Conservation (phyloP, 2,113 vertebrate genomes). For the Candoia aspera region DNA sequence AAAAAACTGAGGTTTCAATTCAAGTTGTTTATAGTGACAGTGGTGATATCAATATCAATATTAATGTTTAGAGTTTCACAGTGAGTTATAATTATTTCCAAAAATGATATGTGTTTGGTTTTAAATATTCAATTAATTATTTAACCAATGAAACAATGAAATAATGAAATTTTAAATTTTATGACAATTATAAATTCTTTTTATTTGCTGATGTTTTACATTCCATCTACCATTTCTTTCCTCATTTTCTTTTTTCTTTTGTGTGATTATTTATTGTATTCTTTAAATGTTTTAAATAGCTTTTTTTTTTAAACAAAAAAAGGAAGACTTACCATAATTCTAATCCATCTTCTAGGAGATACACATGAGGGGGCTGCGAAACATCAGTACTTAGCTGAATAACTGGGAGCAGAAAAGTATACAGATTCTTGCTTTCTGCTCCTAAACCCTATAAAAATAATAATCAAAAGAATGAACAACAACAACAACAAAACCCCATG, state of each 20-base stretch:
- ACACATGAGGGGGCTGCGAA: slow-evolving; percentile 95
- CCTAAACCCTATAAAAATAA: slow-evolving; percentile 85
- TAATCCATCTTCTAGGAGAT: slow-evolving; percentile 96
- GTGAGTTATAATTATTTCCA: not conserved
- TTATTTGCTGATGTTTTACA: not conserved
- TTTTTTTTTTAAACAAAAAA: not conserved
- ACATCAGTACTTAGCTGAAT: slow-evolving; percentile 98
- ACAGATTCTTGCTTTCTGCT: slow-evolving; percentile 93
- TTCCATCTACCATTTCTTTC: not conserved
- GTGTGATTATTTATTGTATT: not conserved
- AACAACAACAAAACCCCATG: not conserved
- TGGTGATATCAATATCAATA: not conserved
- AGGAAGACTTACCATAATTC: slow-evolving; percentile 87
- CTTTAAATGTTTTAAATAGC: not conserved
- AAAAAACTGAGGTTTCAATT: not conserved
- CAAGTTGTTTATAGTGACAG: not conserved
- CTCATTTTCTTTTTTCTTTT: not conserved
- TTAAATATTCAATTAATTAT: not conserved
- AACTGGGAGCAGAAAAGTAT: slow-evolving; percentile 95
- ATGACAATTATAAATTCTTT: not conserved
- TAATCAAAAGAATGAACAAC: slow-evolving; percentile 1
- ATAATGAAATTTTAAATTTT: not conserved
- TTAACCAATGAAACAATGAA: not conserved
- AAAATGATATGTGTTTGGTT: not conserved
- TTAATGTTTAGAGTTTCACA: not conserved